These are phyloP conservation scores for Xenopus borealis DNA, from an alignment of 2,113 vertebrate species.

Conservation along the genomic window DNA sequence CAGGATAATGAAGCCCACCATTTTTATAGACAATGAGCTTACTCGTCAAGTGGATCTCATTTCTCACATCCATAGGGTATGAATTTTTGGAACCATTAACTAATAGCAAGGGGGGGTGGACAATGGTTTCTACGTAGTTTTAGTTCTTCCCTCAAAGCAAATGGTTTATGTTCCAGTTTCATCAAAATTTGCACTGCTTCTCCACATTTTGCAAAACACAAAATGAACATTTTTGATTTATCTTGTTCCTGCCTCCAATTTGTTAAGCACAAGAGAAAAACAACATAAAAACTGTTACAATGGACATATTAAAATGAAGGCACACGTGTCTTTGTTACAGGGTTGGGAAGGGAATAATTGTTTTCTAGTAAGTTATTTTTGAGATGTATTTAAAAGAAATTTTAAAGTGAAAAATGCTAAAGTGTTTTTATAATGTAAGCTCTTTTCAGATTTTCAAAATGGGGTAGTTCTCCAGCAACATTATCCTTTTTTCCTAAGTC, in stretches of 20 bases:
- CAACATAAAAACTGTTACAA: conserved; percentile 30
- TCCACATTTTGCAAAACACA: neutral
- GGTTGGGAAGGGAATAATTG: conserved; percentile 30
- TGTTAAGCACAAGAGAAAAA: conserved; percentile 32
- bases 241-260: conserved; percentile 12
- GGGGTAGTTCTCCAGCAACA: neutral
- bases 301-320: conserved; percentile 13
- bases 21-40: neutral
- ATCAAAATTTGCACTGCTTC: conserved; percentile 16
- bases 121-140: too few relatives aligned
- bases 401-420: conserved; percentile 2
- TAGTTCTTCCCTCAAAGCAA: neutral
- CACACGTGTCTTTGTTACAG: conserved; percentile 37
- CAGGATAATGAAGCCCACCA: neutral
- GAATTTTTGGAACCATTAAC: neutral
- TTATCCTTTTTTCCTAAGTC: neutral
- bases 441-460: neutral
- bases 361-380: conserved; percentile 43
- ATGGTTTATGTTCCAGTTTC: conserved; percentile 3
- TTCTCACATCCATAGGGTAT: neutral
- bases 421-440: neutral
- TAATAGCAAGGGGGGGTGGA: neutral
- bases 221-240: neutral
- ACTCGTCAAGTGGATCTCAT: neutral
- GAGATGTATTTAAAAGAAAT: conserved; percentile 36